Base-by-base conservation (phyloP, 1,140 invertebrate genomes). In the Chironomus striatipennis region DNA sequence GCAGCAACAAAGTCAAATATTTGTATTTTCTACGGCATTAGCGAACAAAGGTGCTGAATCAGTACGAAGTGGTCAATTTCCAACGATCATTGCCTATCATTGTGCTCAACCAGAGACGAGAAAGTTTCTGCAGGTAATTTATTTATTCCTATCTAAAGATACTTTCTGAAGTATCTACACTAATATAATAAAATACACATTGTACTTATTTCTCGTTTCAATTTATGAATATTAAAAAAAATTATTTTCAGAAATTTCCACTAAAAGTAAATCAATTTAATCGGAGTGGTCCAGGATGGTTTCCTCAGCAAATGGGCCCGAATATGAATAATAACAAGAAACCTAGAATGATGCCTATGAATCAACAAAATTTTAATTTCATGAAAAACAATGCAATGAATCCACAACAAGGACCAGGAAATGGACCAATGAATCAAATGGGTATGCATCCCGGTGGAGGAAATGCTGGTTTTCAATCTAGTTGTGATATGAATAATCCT, bases 1-100 rank as follows among this genome's bases (percentile, higher is more conserved):
- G 92, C 95, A 97, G 84, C 96, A 98, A 81, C 95, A 97, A 83
- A 98, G 93, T 85, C 96, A 98, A 83, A 96, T 98, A 79, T 98
- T 97, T 88, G 96, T 98, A 74, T 99, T 99, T 85, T 95, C 94
- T 10, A 98, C 97, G 0, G 85, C 89, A 77, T 82, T 98, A 80
- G 97, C 96, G 0, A 99, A 99, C 83, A 92, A 96, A 80, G 95
- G 94, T 12, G 95, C 96, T 1, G 96, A 98, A 78, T 88, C 93
- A 7, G 95, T 98, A 17, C 83, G 95, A 75, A 89, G 91, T 77
- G 93, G 95, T 15, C 91, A 96, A 77, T 96, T 90, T 82, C 89
- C 91, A 78, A 94, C 93, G 15, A 97, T 99, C 76, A 95, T 98
- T 76, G 93, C 93, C 4, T 98, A 93, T 84, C 96, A 98, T 82